Base-by-base conservation (phyloP, 2,113 vertebrate genomes). In the Crocuta crocuta region DNA sequence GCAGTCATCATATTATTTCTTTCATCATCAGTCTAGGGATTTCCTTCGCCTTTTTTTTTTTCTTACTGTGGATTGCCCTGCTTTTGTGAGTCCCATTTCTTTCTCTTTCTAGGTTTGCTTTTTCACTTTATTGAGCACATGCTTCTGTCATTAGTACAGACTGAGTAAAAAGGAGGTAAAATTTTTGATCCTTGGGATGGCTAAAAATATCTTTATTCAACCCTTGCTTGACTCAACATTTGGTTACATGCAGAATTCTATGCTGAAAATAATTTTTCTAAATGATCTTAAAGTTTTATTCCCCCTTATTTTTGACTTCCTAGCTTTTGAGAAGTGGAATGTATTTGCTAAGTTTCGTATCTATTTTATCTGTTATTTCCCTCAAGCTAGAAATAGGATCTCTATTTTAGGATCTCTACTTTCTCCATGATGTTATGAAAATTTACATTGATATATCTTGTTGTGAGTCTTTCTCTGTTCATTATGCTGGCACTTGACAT, bases 201-300 rank as follows among this genome's bases (percentile, higher is more conserved):
- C 55, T 89, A 73, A 43, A 84, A 95, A 66, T 68, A 93, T n/a
- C 26, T 93, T 95, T 73, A 81, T 61, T 79, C 4, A 58, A 81
- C 1, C 8, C 3, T 55, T 91, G 23, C 3, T 55, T 91, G 26
- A 70, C 61, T 89, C 19, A 58, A 21, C 55, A 15, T 80, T 81
- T 63, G 61, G 2, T 58, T 88, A 48, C 35, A 76, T 61, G 28
- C 7, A 95, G 65, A 97, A 91, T 73, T 90, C 2, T 66, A 1
- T 82, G 50, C 76, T 73, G 35, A 86, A 90, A 95, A 93, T 48
- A 90, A 39, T 65, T 94, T 79, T 93, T 63, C 10, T n/a, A 70
- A 90, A 65, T 96, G 31, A 78, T 79, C 39, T 66, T 61, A 33
- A 48, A 65, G 23, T 81, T 1, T 79, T 58, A 35, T 73, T 35